Evolutionary conservation across 2,113 vertebrate genomes (phyloP), one percentile per base, ranked within the genome.

Genomic region (Sebastes fasciatus): DNA sequence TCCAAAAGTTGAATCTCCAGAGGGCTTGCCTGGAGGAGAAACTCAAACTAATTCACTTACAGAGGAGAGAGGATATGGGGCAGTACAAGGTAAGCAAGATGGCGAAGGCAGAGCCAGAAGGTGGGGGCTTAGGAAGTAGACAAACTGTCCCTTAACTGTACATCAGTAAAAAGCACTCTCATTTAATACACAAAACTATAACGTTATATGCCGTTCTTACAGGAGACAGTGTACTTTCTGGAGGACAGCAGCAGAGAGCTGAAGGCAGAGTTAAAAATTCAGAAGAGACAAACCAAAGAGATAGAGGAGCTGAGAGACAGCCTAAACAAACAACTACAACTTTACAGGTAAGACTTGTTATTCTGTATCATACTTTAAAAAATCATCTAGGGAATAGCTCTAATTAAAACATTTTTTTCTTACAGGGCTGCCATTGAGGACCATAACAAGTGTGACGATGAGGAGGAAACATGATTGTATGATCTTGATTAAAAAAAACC

Each of bases 21-120:
- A 97, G 95, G 66, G 91, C 93, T 62, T 96, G 94, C 89, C 93
- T 98, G 91, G 96, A 98, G 88, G 97, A 98, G 88, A 97, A 97
- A 92, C 94, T 97, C 0, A 61, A 90, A 14, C 95, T 99, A 0
- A 87, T 95, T 86, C 94, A 94, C 88, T 91, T 92, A 5, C 97
- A 98, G 8, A 91, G 96, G 21, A 95, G 93, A 0, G 97, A 99
- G 61, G 96, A 97, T 4, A 90, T 96, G 11, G 89, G 91, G 45
- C 96, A 96, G 65, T 97, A 97, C 89, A 94, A 95, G 96, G 98
- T 99, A 95, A 1, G 70, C 48, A 72, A 72, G 23, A 58, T 6
- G 2, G 3, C 7, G 12, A 21, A 55, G 4, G 1, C 45, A 51
- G 13, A 48, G 5, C 54, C 49, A 17, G 23, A 34, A 14, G 12